Evolutionary conservation across 2,888 invertebrate genomes (phyloP).

Genomic region (Mamestra brassicae): DNA sequence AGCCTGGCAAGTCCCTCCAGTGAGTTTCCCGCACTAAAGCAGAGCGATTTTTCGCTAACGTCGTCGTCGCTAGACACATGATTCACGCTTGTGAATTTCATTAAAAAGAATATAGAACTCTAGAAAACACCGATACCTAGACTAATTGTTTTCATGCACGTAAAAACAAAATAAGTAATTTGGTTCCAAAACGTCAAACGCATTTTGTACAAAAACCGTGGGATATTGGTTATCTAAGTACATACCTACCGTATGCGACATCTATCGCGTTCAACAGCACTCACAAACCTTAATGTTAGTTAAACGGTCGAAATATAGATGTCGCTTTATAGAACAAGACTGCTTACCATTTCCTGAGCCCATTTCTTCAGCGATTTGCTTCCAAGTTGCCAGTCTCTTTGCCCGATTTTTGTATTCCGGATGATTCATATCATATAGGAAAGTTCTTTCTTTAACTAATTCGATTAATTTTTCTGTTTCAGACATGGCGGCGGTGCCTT

Average conservation of each 20-base stretch:
- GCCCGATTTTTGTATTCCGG: constrained; percentile 52
- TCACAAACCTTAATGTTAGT: not conserved
- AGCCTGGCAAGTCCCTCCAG: not conserved
- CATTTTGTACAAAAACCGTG: not conserved
- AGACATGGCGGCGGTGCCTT: constrained; percentile 11
- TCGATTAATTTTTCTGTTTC: constrained; percentile 45
- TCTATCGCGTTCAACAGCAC: not conserved
- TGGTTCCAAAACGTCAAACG: not conserved
- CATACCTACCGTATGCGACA: not conserved
- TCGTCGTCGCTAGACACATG: no score
- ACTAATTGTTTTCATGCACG: not conserved
- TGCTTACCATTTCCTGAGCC: constrained; percentile 47
- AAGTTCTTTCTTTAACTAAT: constrained; percentile 40
- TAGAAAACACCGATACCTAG: no score
- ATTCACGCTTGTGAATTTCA: not conserved
- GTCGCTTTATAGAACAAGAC: constrained; percentile 22
- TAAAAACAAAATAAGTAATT: not conserved
- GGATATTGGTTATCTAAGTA: not conserved
- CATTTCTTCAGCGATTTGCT: constrained; percentile 52
- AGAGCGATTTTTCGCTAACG: no score
- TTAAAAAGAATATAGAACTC: no score
- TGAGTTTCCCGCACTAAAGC: no score
- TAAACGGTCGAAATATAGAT: constrained; percentile 15
- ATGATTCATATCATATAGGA: constrained; percentile 53
- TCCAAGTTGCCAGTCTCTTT: constrained; percentile 50